Percentiles rank a stretch among this genome's conserved stretches.
phyloP scores from a whole-genome alignment of 2,888 invertebrate genomes.

The Hirtodrosophila duncani region DNA sequence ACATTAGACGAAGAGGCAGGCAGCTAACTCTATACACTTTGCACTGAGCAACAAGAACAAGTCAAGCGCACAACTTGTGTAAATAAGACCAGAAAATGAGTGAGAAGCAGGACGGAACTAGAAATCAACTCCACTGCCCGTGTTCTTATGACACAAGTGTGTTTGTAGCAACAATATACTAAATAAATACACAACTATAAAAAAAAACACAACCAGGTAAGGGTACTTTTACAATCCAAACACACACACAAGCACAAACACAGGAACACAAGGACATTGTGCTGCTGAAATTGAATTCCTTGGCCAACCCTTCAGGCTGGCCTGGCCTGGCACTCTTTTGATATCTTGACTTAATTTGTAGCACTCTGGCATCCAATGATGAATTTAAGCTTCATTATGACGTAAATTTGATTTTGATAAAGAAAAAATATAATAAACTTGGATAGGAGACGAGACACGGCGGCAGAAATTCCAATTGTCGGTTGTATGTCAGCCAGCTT shows the following conservation, averaged over 20 bases:
- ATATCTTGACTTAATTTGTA: conserved; percentile 55
- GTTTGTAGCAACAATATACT: conserved; percentile 45
- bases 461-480: no score
- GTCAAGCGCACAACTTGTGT: conserved; percentile 34
- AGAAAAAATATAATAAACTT: no score
- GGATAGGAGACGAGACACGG: no score
- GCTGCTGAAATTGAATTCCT: conserved; percentile 53
- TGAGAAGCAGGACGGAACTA: conserved; percentile 1
- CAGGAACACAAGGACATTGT: conserved; percentile 21
- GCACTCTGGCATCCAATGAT: conserved; percentile 41
- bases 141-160: conserved; percentile 22
- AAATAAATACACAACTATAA: conserved; percentile 58
- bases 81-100: conserved; percentile 36
- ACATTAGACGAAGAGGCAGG: conserved; percentile 27
- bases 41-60: conserved; percentile 24
- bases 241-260: conserved; percentile 8
- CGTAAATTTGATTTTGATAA: no score
- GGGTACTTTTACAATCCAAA: conserved; percentile 16
- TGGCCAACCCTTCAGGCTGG: no score
- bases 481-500: no score
- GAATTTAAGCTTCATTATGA: no score
- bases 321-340: no score
- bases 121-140: conserved; percentile 15
- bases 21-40: conserved; percentile 28
- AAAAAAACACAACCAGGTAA: no score